Evolutionary conservation across 1,140 invertebrate genomes (phyloP), one percentile per base, ranked within the genome.

Genomic region (Dreissena rostriformis): DNA sequence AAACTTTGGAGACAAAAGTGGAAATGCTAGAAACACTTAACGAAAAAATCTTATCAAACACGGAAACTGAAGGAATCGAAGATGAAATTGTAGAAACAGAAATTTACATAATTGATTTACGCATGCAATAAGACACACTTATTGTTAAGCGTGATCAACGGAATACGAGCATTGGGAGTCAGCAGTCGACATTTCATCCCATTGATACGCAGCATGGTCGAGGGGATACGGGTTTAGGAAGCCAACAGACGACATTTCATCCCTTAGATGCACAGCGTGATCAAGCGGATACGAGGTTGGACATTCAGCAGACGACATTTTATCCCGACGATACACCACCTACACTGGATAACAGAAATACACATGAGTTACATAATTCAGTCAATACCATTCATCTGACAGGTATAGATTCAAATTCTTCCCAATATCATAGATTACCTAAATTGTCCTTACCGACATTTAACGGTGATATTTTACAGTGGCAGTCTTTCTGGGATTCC

Each of bases 401-500:
- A 39, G 39, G 39, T 39, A 39, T 39, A 39, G 8, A 39, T 39
- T 70, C 67, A 15, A 49, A 74, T 28, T 19, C 29, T 53, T 74
- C 71, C 15, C 28, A 28, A n/a, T 76, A 28, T 63, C 22, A 63
- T 17, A 26, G 57, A 63, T 55, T 76, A 22, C 74, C 57, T 15
- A 65, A 76, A 65, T 57, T 76, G 55, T 57, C 26, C 22, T 63
- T 76, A 63, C 74, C 53, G 1, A 63, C 74, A 53, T 76, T 76
- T 39, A 55, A 65, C 63, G 68, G 78, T 22, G 11, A 81, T 49
- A 28, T 81, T 51, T 22, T 26, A 19, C 15, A 39, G 39, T 81
- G 78, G 66, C 78, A 81, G 49, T 26, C 67, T 12, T 81, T 81
- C 26, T 81, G 78, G 78, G 78, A 81, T 29, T 81, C 67, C 19